phyloP scores from a whole-genome alignment of 2,888 invertebrate genomes.

The Pheosia tremula region DNA sequence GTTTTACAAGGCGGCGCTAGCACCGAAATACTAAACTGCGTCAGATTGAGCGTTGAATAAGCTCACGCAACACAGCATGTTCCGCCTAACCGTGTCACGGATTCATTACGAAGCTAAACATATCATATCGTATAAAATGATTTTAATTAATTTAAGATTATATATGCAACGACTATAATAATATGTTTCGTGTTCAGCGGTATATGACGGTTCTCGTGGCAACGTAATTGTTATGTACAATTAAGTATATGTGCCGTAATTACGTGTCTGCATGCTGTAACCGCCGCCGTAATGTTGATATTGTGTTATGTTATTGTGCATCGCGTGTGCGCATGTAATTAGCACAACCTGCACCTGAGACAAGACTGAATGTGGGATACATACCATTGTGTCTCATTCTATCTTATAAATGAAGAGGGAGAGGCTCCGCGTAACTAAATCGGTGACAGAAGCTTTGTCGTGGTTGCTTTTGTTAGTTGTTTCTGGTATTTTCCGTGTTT shows the following conservation, averaged over 20 bases:
- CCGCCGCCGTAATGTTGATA: constrained; percentile 36
- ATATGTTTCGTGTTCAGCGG: constrained; percentile 5
- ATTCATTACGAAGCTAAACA: too few species aligned
- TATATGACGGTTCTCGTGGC: constrained; percentile 10
- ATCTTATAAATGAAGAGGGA: too few species aligned
- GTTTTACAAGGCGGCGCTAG: too few species aligned
- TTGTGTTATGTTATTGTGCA: constrained; percentile 33
- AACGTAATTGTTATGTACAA: constrained; percentile 43
- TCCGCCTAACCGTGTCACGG: too few species aligned
- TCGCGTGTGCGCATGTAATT: constrained; percentile 47
- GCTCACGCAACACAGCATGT: too few species aligned
- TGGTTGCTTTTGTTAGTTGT: neutral
- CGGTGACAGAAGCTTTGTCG: neutral
- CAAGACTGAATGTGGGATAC: neutral
- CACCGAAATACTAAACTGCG: too few species aligned
- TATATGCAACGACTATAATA: neutral
- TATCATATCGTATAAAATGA: too few species aligned
- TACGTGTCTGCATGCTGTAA: constrained; percentile 32
- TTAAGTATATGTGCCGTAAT: constrained; percentile 28
- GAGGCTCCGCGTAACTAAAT: neutral
- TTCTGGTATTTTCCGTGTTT: too few species aligned
- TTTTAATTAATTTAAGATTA: neutral
- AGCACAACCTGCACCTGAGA: constrained; percentile 39
- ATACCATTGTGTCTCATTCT: too few species aligned
- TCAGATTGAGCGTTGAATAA: too few species aligned